Percentiles rank a stretch among this genome's conserved stretches.
phyloP scores from a whole-genome alignment of 2,888 invertebrate genomes.

The Drosophila recens region DNA sequence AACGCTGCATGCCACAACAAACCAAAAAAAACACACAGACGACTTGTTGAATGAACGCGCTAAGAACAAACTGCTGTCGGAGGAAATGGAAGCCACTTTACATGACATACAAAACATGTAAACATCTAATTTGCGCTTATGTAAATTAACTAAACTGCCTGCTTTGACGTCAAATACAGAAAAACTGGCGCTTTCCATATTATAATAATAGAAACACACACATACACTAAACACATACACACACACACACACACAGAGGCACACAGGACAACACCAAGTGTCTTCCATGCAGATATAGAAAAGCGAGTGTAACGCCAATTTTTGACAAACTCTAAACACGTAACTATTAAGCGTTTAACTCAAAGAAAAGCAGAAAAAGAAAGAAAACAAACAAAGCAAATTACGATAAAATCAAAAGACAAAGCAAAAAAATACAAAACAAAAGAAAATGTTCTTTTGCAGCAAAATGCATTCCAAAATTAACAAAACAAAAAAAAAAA shows the following conservation, averaged over 20 bases:
- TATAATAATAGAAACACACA: conserved; percentile 65
- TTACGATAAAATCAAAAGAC: conserved; percentile 31
- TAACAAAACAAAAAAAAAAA: conserved; percentile 5
- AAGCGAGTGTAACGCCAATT: conserved; percentile 52
- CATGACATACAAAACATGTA: conserved; percentile 99
- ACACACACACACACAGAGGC: conserved; percentile 24
- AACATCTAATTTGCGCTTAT: conserved; percentile 66
- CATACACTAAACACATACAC: conserved; percentile 32
- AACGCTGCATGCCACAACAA: conserved; percentile 59
- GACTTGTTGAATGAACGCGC: conserved; percentile 97
- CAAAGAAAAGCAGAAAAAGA: conserved; percentile 59
- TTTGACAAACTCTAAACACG: conserved; percentile 47
- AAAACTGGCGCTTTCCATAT: conserved; percentile 81
- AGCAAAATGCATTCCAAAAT: conserved; percentile 64
- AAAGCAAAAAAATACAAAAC: conserved; percentile 33
- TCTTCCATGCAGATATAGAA: conserved; percentile 61
- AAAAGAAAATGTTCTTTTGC: conserved; percentile 45
- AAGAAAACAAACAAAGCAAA: conserved; percentile 40
- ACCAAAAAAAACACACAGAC: conserved; percentile 87
- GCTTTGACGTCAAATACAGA: conserved; percentile 73
- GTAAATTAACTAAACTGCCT: conserved; percentile 79
- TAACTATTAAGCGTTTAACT: conserved; percentile 66
- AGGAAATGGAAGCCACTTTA: conserved; percentile 99
- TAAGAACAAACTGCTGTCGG: conserved; percentile 98
- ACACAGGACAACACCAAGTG: conserved; percentile 65